These are phyloP conservation scores for Ptychoptera albimana DNA, from an alignment of 2,888 invertebrate genomes.

Conservation along the genomic window DNA sequence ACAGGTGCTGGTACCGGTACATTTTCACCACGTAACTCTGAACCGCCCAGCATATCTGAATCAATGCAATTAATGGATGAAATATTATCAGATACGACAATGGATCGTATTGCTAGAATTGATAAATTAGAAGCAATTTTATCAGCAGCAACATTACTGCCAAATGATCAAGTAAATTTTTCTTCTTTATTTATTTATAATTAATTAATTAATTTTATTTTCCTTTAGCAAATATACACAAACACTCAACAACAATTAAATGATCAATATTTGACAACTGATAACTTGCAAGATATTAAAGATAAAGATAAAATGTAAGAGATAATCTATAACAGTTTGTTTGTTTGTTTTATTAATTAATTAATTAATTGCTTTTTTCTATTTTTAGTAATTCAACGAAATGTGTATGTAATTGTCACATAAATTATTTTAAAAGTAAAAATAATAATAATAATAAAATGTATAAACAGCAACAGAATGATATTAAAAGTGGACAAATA, in stretches of 20 bases:
- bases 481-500: not conserved
- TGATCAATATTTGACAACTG: slow-evolving; percentile 24
- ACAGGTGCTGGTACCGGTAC: slow-evolving; percentile 40
- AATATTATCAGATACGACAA: slow-evolving; percentile 62
- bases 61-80: slow-evolving; percentile 83
- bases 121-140: slow-evolving; percentile 75
- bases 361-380: not conserved
- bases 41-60: slow-evolving; percentile 69
- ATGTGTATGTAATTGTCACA: slow-evolving; percentile 20
- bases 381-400: slow-evolving; percentile 18
- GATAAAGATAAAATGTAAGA: slow-evolving; percentile 27
- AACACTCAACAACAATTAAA: slow-evolving; percentile 7
- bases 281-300: slow-evolving; percentile 27
- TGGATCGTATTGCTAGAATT: slow-evolving; percentile 73
- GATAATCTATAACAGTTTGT: slow-evolving; percentile 7
- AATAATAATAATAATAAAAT: not conserved
- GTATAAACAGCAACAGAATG: not conserved
- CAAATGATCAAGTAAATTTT: slow-evolving; percentile 35
- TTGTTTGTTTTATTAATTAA: not conserved
- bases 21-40: slow-evolving; percentile 58
- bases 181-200: not conserved
- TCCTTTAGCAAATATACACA: not conserved
- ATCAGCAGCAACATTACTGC: slow-evolving; percentile 59
- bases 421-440: slow-evolving; percentile 1
- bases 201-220: not conserved